A percentile compares a stretch with the other conserved stretches of the same genome.
phyloP scores from a whole-genome alignment of 2,113 vertebrate species.

The Channa argus region DNA sequence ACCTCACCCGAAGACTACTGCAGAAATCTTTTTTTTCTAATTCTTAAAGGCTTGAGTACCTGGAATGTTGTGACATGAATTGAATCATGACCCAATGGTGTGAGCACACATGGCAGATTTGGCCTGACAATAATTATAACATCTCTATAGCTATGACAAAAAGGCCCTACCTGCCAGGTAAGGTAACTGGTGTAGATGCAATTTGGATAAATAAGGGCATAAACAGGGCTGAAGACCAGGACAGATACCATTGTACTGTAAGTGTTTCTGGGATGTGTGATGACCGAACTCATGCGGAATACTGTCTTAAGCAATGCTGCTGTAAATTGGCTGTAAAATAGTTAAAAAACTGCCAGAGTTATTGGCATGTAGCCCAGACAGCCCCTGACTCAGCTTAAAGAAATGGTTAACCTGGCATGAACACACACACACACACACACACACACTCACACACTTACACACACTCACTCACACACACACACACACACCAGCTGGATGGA shows the following conservation, averaged over 20 bases:
- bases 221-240: conserved; percentile 34
- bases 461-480: not conserved
- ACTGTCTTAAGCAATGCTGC: conserved; percentile 39
- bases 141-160: conserved; percentile 23
- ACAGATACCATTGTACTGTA: conserved; percentile 20
- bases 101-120: conserved; percentile 22
- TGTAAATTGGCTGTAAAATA: conserved; percentile 55
- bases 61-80: conserved; percentile 24
- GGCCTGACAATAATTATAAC: conserved; percentile 49
- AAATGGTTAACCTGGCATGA: conserved; percentile 45
- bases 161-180: conserved; percentile 29
- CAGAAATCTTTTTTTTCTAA: conserved; percentile 8
- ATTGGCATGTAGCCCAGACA: conserved; percentile 45
- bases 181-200: conserved; percentile 21
- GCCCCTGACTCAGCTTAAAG: conserved; percentile 60
- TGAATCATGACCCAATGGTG: conserved; percentile 7
- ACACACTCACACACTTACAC: conserved; percentile 19
- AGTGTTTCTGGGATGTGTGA: conserved; percentile 39
- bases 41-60: conserved; percentile 25
- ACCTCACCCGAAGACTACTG: conserved; percentile 38
- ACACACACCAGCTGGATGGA: no score
- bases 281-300: conserved; percentile 25
- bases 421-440: conserved; percentile 11
- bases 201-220: conserved; percentile 18
- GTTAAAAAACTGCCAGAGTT: conserved; percentile 46